These are phyloP conservation scores for Meteorus colon DNA, from an alignment of 2,888 invertebrate genomes.

Conservation along the genomic window DNA sequence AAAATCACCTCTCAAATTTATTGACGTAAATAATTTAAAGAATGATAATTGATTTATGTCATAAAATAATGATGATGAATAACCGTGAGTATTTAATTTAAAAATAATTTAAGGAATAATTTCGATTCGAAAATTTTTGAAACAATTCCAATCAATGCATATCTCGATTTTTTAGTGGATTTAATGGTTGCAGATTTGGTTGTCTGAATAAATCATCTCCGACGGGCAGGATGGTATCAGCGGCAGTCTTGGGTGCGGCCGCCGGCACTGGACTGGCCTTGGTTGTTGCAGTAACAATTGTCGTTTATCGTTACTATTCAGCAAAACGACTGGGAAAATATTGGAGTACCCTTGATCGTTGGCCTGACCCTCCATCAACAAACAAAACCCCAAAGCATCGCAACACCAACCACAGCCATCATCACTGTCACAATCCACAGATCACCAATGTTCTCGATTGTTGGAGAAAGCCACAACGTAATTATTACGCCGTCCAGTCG, in stretches of 20 bases:
- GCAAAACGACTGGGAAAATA: constrained; percentile 77
- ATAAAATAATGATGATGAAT: no score
- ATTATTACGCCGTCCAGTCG: constrained; percentile 62
- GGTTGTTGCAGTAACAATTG: constrained; percentile 79
- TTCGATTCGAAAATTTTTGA: no score
- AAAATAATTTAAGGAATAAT: no score
- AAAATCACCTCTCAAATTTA: no score
- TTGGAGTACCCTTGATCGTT: constrained; percentile 78
- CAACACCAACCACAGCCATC: constrained; percentile 42
- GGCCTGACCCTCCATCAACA: constrained; percentile 65
- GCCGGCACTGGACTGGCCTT: constrained; percentile 80
- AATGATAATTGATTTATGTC: no score
- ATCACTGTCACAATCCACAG: constrained; percentile 44
- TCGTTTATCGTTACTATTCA: constrained; percentile 80
- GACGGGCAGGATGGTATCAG: constrained; percentile 76
- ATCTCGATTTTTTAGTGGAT: no score
- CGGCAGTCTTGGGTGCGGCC: constrained; percentile 81
- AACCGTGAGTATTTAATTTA: no score
- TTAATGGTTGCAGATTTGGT: not conserved
- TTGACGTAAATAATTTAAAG: no score
- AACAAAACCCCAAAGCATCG: constrained; percentile 26
- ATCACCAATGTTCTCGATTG: constrained; percentile 58
- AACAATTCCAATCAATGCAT: no score
- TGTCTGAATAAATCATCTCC: not conserved
- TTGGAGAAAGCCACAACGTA: constrained; percentile 60